Percentiles rank a stretch among this genome's conserved stretches.
phyloP scores from a whole-genome alignment of 2,113 vertebrate species.

The Nestor notabilis region DNA sequence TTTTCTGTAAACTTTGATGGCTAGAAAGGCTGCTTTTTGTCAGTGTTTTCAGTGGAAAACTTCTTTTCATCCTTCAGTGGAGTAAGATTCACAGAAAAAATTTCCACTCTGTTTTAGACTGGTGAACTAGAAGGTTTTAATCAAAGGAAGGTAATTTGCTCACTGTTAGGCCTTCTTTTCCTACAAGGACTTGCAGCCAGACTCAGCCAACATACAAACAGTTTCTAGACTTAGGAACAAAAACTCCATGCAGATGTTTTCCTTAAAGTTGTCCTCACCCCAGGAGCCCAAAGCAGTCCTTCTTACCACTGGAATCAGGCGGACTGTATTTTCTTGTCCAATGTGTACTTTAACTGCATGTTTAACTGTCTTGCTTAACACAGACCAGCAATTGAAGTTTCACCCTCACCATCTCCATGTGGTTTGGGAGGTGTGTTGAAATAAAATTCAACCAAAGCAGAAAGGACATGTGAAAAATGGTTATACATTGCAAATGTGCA shows the following conservation, averaged over 20 bases:
- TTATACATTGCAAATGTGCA: background rate
- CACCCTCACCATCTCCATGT: background rate
- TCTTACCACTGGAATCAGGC: background rate
- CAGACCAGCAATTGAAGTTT: background rate
- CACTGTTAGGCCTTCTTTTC: background rate
- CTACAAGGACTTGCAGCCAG: background rate
- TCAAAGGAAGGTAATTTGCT: background rate
- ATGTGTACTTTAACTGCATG: background rate
- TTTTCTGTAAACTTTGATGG: background rate
- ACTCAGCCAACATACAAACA: background rate
- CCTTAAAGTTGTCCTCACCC: background rate
- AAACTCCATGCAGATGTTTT: background rate
- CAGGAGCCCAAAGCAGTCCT: background rate
- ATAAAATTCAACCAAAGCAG: background rate
- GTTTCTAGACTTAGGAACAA: slow-evolving; percentile 4
- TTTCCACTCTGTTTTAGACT: background rate
- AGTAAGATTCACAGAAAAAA: background rate
- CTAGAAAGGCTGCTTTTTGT: background rate
- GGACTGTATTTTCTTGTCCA: background rate
- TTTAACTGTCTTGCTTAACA: background rate
- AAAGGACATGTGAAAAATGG: background rate
- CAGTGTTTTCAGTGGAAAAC: slow-evolving; percentile 10
- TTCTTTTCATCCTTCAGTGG: background rate
- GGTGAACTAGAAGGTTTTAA: background rate
- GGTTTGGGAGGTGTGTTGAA: background rate